Evolutionary conservation across 2,113 vertebrate genomes (phyloP), one percentile per base, ranked within the genome.

Genomic region (Paedocypris sp.): DNA sequence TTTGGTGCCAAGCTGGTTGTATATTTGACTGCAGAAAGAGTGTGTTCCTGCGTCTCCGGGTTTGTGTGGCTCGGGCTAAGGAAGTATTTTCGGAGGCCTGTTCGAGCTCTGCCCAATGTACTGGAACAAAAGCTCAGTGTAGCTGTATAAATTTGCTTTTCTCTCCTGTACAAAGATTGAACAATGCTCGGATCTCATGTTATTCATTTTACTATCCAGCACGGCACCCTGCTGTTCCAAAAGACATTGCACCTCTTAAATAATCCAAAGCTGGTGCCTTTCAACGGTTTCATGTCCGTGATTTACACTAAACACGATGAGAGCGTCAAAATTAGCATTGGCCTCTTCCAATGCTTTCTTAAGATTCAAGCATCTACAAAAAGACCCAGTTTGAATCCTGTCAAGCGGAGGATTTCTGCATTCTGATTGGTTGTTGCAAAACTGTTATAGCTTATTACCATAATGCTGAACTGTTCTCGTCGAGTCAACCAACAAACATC

Each of bases 101-200:
- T 59, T 41, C 56, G 18, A 20, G 26, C 38, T 12, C 47, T 51
- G 25, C 48, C 60, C 18, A 42, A 16, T 38, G 33, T 50, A 49
- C 15, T 42, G 46, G 46, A 49, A 48, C 52, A 49, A 41, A 38
- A 45, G 43, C 25, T 26, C 31, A 31, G 45, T 41, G 53, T 31
- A 48, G 52, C 33, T 25, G 62, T 57, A 56, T 64, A 47, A 47
- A 56, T 38, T 36, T 64, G 32, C 43, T 26, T 54, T 58, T 58
- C 35, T 65, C 52, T 65, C 42, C 16, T 31, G 45, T 52, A 65
- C 26, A 48, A 39, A 31, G 36, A 16, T 57, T 13, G 11, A 51
- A 64, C 62, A 64, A 64, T 47, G 41, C 50, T 35, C 42, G 13
- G 62, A 62, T 36, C 38, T 48, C 23, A 39, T 65, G 53, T 39